Evolutionary conservation across 92 coral and sea anemone species (phyloP).

Genomic region (Heteractis magnifica): DNA sequence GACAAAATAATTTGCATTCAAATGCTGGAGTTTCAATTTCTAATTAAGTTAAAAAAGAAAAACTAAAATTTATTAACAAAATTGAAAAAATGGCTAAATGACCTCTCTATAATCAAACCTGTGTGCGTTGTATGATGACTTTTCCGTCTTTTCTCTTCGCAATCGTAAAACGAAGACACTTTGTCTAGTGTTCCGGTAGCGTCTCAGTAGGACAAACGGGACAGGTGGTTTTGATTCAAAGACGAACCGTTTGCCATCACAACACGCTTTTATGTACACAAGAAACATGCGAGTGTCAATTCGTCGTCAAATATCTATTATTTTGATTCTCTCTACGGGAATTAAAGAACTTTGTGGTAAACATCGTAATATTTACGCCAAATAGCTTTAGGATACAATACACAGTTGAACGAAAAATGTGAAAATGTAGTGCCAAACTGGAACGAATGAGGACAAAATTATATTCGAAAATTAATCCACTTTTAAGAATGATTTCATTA

Average conservation of each 20-base stretch:
- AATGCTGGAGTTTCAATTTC: too few relatives aligned
- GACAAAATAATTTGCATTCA: too few relatives aligned
- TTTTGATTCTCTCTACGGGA: conserved; percentile 14
- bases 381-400: not conserved
- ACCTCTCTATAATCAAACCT: too few relatives aligned
- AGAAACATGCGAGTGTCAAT: not conserved
- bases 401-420: not conserved
- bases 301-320: conserved; percentile 5
- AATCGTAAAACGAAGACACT: not conserved
- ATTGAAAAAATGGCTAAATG: too few relatives aligned
- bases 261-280: not conserved
- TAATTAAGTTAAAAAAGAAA: too few relatives aligned
- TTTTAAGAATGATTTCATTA: not conserved
- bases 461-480: not conserved
- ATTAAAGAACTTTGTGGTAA: conserved; percentile 7
- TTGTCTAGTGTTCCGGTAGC: not conserved
- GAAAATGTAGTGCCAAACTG: not conserved
- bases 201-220: not conserved
- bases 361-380: not conserved
- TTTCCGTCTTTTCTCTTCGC: not conserved
- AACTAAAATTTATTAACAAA: too few relatives aligned
- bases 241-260: conserved; percentile 3
- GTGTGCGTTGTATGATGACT: too few relatives aligned
- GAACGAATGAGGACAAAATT: not conserved
- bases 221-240: not conserved